phyloP scores from a whole-genome alignment of 2,888 invertebrate genomes.

The Aradus depressus region DNA sequence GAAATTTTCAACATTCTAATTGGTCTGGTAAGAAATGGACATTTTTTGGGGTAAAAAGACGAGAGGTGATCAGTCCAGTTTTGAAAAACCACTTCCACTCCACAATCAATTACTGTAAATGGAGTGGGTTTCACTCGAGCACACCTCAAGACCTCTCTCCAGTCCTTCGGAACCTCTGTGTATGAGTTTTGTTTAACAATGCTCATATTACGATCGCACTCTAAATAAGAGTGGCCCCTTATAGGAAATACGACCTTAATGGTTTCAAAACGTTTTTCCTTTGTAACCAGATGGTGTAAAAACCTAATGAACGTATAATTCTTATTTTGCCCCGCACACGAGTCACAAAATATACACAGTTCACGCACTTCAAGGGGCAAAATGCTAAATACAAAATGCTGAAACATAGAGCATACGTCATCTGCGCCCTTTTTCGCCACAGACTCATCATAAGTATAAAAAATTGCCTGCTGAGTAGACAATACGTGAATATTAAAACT shows the following conservation, averaged over 20 bases:
- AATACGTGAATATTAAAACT: constrained; percentile 21
- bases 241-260: constrained; percentile 19
- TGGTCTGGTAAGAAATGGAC: too few relatives aligned
- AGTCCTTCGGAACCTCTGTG: too few relatives aligned
- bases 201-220: constrained; percentile 23
- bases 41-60: too few relatives aligned
- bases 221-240: constrained; percentile 24
- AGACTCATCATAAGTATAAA: constrained; percentile 20
- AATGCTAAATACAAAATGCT: constrained; percentile 11
- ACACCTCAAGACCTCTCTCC: too few relatives aligned
- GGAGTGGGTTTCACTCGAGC: too few relatives aligned
- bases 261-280: constrained; percentile 7
- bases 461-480: constrained; percentile 10
- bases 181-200: too few relatives aligned
- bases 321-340: constrained; percentile 22
- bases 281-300: constrained; percentile 17
- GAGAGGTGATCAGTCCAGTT: too few relatives aligned
- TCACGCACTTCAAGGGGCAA: too few relatives aligned
- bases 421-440: constrained; percentile 19
- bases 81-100: too few relatives aligned
- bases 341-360: too few relatives aligned
- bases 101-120: too few relatives aligned
- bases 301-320: constrained; percentile 20
- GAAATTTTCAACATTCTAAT: too few relatives aligned
- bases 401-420: constrained; percentile 20